Evolutionary conservation across 92 coral and sea anemone species (phyloP), one percentile per base, ranked within the genome.

Genomic region (Paramuricea clavata): DNA sequence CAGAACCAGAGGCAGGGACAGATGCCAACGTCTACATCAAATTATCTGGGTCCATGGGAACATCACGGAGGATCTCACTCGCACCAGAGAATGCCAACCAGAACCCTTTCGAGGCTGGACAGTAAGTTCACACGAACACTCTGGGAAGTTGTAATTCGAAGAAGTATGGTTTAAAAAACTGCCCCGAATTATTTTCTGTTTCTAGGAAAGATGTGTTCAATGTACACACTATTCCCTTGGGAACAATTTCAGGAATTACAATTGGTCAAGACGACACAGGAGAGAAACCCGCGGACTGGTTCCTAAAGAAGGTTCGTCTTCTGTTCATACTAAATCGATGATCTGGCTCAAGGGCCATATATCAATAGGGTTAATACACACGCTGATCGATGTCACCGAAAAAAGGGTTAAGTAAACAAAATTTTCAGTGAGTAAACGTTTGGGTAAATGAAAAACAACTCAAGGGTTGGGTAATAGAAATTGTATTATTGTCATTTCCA

Each of bases 51-150:
- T 72, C 78, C 5, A 17, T 72, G 78, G 78, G 78, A 39, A 19
- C 78, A 36, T 39, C 78, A 4, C 78, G 57, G 34, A 72, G 50
- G 50, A 35, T 44, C 12, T 39, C 57, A 36, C 41, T 72, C 15
- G 50, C 78, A 22, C 12, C 78, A 17, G 41, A 35, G 17, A 21
- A 44, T 16, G 72, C 72, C 22, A 65, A 27, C 41, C 78, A 72
- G 16, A 72, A 72, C 13, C 78, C 27, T 22, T 72, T 72, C 50
- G 78, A 72, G 22, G 78, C 78, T 23, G 78, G 78, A 34, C 78
- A 72, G 78, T 72, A 72, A 42, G 78, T 69, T 6, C 3, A 10
- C 47, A 3, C 4, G 23, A n/a, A n/a, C n/a, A n/a, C n/a, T n/a
- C n/a, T n/a, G n/a, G n/a, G n/a, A n/a, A n/a, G n/a, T n/a, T n/a